phyloP scores from a whole-genome alignment of 2,888 invertebrate genomes.

The Amorpha juglandis region DNA sequence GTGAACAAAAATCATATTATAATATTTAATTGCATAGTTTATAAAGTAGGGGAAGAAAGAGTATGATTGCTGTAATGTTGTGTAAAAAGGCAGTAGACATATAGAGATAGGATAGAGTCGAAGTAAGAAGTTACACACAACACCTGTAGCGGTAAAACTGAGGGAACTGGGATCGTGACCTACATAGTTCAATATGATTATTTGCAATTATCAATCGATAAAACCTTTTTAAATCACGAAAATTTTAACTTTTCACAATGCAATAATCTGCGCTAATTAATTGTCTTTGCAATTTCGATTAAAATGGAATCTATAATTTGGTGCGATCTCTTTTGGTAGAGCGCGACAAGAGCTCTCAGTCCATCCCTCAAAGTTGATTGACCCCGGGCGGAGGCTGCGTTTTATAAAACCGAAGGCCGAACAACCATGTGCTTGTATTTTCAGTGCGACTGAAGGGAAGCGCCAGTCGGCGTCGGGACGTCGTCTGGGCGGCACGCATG shows the following conservation, averaged over 20 bases:
- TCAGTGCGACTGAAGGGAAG: slow-evolving; percentile 61
- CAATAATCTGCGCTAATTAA: slow-evolving; percentile 18
- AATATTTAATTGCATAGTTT: no score
- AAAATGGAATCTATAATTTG: slow-evolving; percentile 28
- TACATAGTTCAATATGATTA: no score
- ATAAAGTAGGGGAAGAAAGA: no score
- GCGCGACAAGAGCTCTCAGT: slow-evolving; percentile 49
- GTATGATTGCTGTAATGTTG: no score
- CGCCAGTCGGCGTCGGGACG: slow-evolving; percentile 66
- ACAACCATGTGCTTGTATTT: slow-evolving; percentile 64
- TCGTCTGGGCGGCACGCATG: slow-evolving; percentile 48
- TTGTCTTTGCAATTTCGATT: slow-evolving; percentile 22
- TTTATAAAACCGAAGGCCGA: slow-evolving; percentile 69
- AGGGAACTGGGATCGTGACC: no score
- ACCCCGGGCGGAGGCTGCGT: slow-evolving; percentile 63
- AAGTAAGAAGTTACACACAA: no score
- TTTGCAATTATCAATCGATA: no score
- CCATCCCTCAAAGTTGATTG: slow-evolving; percentile 70
- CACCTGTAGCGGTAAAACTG: no score
- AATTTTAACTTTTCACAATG: neutral
- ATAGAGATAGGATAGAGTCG: no score
- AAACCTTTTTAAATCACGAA: neutral
- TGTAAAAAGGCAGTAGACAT: no score
- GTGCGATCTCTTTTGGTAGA: slow-evolving; percentile 36
- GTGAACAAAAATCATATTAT: no score